Evolutionary conservation across 1,140 invertebrate genomes (phyloP), one percentile per base, ranked within the genome.

Genomic region (Nautilus pompilius): DNA sequence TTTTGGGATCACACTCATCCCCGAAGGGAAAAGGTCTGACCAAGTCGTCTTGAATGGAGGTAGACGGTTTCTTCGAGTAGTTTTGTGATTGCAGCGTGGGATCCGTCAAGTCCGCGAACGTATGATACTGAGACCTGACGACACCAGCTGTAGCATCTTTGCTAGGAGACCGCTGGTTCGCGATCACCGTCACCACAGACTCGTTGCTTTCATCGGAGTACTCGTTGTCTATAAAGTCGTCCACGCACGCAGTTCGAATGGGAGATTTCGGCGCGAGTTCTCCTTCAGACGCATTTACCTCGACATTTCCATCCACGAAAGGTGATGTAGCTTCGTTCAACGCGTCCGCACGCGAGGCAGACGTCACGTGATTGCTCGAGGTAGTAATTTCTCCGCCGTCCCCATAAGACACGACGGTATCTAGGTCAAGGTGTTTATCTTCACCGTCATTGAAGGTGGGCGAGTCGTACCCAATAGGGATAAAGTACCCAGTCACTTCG

Each of bases 201-300:
- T 69, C 61, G 22, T 64, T 62, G 56, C 61, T 64, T 17, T n/a
- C 46, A 49, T 17, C n/a, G 5, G 36, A n/a, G n/a, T n/a, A n/a
- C n/a, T n/a, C n/a, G n/a, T n/a, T n/a, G n/a, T n/a, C n/a, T n/a
- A n/a, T n/a, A n/a, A n/a, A n/a, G n/a, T n/a, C n/a, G n/a, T n/a
- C n/a, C n/a, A n/a, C n/a, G n/a, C n/a, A n/a, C n/a, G n/a, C n/a
- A n/a, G n/a, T n/a, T n/a, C n/a, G n/a, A n/a, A n/a, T n/a, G n/a
- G n/a, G n/a, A n/a, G n/a, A n/a, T n/a, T n/a, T n/a, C n/a, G n/a
- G n/a, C n/a, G n/a, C n/a, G n/a, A n/a, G n/a, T n/a, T n/a, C n/a
- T n/a, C n/a, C n/a, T n/a, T n/a, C n/a, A n/a, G n/a, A n/a, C 26
- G n/a, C 26, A n/a, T 49, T 17, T 5, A 49, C 46, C 5, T 6